phyloP scores from a whole-genome alignment of 2,797 vertebrate species.

The Urocyon cinereoargenteus region DNA sequence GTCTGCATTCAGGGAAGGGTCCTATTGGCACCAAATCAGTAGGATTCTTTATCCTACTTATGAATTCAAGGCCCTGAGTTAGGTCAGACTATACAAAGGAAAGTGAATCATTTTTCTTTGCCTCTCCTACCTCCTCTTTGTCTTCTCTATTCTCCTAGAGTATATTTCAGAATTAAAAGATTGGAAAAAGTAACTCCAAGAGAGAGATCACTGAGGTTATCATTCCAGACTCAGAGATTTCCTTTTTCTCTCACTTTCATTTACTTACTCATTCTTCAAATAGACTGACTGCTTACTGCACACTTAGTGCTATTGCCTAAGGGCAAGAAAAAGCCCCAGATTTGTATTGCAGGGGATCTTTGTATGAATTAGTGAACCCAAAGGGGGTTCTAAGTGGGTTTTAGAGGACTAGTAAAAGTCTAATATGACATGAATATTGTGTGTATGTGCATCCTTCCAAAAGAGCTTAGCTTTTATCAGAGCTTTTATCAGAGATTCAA shows the following conservation, averaged over 20 bases:
- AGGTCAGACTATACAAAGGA: neutral
- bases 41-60: conserved; percentile 21
- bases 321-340: neutral
- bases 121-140: neutral
- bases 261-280: conserved; percentile 7
- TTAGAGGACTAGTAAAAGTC: conserved; percentile 20
- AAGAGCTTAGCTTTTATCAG: neutral
- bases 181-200: neutral
- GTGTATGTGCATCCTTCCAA: conserved; percentile 36
- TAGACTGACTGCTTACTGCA: neutral
- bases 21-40: neutral
- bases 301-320: neutral
- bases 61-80: neutral
- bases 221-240: neutral
- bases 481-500: conserved; percentile 8
- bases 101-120: neutral
- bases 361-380: neutral
- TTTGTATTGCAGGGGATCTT: neutral
- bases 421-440: conserved; percentile 40
- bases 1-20: neutral
- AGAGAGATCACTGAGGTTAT: conserved; percentile 15
- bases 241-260: conserved; percentile 33
- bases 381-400: neutral
- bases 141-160: neutral
- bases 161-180: neutral